Evolutionary conservation across 23 tunicate species (phyloP).

Genomic region (Aplidium turbinatum): DNA sequence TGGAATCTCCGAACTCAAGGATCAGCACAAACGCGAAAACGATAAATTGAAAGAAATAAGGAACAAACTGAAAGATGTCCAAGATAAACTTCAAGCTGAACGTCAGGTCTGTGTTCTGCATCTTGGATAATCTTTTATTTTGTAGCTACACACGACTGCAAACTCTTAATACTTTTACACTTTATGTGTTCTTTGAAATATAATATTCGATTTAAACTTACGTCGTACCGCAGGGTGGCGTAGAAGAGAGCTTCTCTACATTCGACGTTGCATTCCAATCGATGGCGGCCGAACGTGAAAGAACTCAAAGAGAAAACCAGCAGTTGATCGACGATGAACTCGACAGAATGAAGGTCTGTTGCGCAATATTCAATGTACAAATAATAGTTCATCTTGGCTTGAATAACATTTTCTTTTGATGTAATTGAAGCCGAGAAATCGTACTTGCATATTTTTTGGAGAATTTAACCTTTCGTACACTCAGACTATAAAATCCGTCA

Average conservation of each 20-base stretch:
- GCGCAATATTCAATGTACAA: no score
- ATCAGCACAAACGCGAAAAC: conserved; percentile 48
- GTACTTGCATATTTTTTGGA: no score
- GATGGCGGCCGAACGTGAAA: conserved; percentile 67
- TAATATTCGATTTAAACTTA: no score
- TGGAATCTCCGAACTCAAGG: conserved; percentile 62
- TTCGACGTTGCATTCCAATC: conserved; percentile 74
- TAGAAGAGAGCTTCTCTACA: conserved; percentile 53
- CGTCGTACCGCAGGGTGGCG: conserved; percentile 79
- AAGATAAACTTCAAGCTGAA: conserved; percentile 58
- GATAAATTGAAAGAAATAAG: conserved; percentile 48
- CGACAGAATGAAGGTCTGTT: conserved; percentile 73
- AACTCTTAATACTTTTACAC: no score
- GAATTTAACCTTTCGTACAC: no score
- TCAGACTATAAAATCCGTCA: no score
- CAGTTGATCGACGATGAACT: conserved; percentile 80
- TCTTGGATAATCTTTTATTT: not conserved
- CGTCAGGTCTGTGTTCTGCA: conserved; percentile 44
- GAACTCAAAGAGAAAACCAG: conserved; percentile 60
- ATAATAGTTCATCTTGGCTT: no score
- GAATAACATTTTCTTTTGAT: no score
- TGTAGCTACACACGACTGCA: not conserved
- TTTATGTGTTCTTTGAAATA: no score
- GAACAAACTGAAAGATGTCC: conserved; percentile 48
- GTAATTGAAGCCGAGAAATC: no score